Evolutionary conservation across 1,140 invertebrate genomes (phyloP).

Genomic region (Eumaeus atala): DNA sequence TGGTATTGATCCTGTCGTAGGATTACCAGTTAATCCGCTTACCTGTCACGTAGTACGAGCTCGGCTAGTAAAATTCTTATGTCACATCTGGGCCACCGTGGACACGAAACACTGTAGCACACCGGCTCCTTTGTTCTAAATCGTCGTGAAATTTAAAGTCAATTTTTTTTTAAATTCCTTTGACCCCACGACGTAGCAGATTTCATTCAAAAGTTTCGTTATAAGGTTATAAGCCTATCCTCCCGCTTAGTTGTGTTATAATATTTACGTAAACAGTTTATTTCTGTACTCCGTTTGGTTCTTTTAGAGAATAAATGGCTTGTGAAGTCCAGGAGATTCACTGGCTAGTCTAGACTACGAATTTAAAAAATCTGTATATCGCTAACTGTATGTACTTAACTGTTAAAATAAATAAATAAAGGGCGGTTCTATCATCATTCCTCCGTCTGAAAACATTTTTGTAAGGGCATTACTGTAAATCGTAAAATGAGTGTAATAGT

Average conservation of each 20-base stretch:
- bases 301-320: too few species aligned
- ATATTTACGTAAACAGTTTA: too few species aligned
- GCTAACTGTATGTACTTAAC: too few species aligned
- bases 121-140: conserved; percentile 5
- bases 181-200: not conserved
- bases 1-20: conserved; percentile 63
- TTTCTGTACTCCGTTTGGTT: too few species aligned
- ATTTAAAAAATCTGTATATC: too few species aligned
- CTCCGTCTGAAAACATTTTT: conserved; percentile 20
- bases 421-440: too few species aligned
- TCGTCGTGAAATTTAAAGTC: not conserved
- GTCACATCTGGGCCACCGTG: conserved; percentile 39
- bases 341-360: too few species aligned
- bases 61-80: conserved; percentile 60
- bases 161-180: conserved; percentile 1
- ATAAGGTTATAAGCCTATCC: not conserved
- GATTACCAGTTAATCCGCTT: conserved; percentile 70
- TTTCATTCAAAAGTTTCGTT: conserved; percentile 2
- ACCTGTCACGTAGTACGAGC: conserved; percentile 17
- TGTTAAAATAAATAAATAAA: too few species aligned
- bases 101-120: not conserved
- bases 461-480: conserved; percentile 49
- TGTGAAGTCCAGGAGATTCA: too few species aligned
- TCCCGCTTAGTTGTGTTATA: too few species aligned
- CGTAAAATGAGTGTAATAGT: conserved; percentile 57